phyloP scores from a whole-genome alignment of 1,140 invertebrate genomes.

The Pomacea maculata region DNA sequence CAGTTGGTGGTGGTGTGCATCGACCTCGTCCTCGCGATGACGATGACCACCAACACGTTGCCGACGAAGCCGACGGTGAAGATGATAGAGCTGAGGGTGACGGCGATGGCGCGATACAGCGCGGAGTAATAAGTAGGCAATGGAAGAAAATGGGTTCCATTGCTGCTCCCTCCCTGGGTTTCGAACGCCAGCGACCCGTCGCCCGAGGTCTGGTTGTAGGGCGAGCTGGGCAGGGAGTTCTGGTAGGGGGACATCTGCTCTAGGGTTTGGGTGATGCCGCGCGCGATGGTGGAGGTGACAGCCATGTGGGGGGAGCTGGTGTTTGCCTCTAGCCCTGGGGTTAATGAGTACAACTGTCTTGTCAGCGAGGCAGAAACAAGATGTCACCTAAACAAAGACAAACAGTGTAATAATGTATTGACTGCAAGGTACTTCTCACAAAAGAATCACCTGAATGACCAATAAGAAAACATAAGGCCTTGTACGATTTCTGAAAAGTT shows the following conservation, averaged over 20 bases:
- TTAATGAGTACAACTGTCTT: too few species aligned
- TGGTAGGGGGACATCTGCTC: background rate
- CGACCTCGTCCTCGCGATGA: slow-evolving; percentile 58
- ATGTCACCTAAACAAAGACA: too few species aligned
- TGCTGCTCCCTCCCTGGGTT: background rate
- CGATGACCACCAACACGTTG: slow-evolving; percentile 67
- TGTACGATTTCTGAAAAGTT: background rate
- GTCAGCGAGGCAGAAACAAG: too few species aligned
- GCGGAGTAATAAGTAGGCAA: slow-evolving; percentile 27
- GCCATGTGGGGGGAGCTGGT: background rate
- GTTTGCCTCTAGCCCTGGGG: too few species aligned
- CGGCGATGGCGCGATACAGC: slow-evolving; percentile 33
- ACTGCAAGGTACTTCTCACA: background rate
- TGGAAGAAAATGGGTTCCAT: background rate
- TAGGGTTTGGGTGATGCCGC: background rate
- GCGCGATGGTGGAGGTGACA: background rate
- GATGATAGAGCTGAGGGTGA: slow-evolving; percentile 36
- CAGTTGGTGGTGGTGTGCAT: slow-evolving; percentile 81
- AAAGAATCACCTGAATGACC: background rate
- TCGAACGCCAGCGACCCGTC: background rate
- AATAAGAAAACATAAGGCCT: background rate
- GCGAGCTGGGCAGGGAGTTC: background rate
- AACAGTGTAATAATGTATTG: background rate
- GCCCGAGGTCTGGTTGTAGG: background rate
- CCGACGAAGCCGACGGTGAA: slow-evolving; percentile 58